Base-by-base conservation (phyloP, 1,140 invertebrate genomes). In the Apis mellifera region DNA sequence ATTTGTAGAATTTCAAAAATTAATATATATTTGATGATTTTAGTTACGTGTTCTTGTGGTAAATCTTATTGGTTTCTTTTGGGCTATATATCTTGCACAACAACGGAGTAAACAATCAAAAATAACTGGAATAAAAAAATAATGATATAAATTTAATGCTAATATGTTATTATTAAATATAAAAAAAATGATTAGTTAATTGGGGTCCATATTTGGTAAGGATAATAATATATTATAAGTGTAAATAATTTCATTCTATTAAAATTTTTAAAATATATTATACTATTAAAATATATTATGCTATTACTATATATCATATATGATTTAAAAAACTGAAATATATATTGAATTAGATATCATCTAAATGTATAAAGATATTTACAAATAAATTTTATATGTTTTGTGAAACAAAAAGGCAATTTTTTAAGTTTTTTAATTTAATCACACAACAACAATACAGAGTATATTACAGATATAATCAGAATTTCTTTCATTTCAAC, bases 41-140 rank as follows among this genome's bases (percentile, higher is more conserved):
- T 96, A 97, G 96, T 92, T 97, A 32, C 92, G 96, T 85, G 96
- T 96, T 13, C 93, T 97, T 7, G 94, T 95, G 64, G 94, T 95
- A 87, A 96, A 96, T 90, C 85, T 96, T 13, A 95, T 97, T 79
- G 95, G 96, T 70, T 96, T 97, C 83, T 94, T 96, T 68, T 97
- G 96, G 96, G 95, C 95, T 8, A 95, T 97, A 89, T 97, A 96
- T 87, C 85, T 97, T 50, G 96, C 96, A 15, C 95, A 94, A 69
- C 93, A 94, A 78, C 92, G 95, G 70, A 90, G 94, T 75, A 90
- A 91, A 70, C 26, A 82, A 13, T 68, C 50, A 21, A 88, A 84
- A 68, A 13, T 52, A 12, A 86, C 72, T 86, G 66, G 64, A 71
- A 4, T 21, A 69, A 82, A 21, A 23, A 86, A 83, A 64, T 79